phyloP scores from a whole-genome alignment of 2,113 vertebrate genomes.

The Plecturocebus donacophilus region DNA sequence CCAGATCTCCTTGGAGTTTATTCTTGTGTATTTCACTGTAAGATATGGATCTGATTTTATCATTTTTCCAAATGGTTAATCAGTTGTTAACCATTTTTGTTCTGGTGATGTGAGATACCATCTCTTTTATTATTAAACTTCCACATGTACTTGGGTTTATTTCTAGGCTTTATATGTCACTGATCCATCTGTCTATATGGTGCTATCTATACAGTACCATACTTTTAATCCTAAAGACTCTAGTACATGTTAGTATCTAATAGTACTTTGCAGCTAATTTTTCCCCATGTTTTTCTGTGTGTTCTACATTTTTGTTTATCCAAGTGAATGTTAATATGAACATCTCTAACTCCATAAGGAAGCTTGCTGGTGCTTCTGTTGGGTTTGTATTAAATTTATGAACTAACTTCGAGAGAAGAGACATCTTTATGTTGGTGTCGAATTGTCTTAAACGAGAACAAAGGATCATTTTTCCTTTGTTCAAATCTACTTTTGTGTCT shows the following conservation, averaged over 20 bases:
- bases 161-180: background rate
- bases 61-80: background rate
- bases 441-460: background rate
- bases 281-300: background rate
- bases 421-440: background rate
- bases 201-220: no score
- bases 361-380: background rate
- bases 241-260: background rate
- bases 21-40: background rate
- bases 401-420: background rate
- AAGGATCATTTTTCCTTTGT: background rate
- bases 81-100: background rate
- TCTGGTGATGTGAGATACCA: background rate
- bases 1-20: background rate
- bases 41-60: background rate
- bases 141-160: background rate
- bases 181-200: accelerated
- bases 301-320: background rate
- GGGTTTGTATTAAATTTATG: background rate
- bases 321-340: background rate
- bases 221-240: background rate
- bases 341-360: background rate
- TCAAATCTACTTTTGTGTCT: background rate
- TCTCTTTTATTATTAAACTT: background rate
- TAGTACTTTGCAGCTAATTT: background rate